These are phyloP conservation scores for Apteryx mantelli DNA, from an alignment of 2,113 vertebrate genomes.

Conservation along the genomic window DNA sequence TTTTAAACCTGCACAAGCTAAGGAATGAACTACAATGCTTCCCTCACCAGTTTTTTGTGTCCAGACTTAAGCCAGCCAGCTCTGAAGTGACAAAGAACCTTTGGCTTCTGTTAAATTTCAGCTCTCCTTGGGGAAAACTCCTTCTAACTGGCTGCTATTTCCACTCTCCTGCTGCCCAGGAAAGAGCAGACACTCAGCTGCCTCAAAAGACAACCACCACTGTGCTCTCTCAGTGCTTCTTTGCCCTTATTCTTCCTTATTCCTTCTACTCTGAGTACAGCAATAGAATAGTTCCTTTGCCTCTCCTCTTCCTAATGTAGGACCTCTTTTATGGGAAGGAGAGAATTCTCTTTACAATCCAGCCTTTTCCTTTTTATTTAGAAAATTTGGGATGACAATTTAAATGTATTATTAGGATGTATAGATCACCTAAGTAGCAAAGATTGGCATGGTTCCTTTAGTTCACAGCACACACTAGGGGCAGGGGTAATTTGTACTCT, in stretches of 20 bases:
- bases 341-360: not conserved
- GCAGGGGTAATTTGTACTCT: not conserved
- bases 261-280: not conserved
- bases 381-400: not conserved
- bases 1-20: not conserved
- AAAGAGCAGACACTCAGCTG: not conserved
- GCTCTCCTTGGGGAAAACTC: not conserved
- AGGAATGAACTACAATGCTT: not conserved
- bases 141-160: not conserved
- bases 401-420: not conserved
- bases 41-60: not conserved
- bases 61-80: not conserved
- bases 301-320: not conserved
- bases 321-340: not conserved
- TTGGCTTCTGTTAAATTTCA: not conserved
- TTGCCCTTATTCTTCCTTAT: not conserved
- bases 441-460: not conserved
- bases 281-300: not conserved
- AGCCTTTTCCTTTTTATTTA: not conserved
- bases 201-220: not conserved
- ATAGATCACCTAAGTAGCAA: not conserved
- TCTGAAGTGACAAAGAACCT: not conserved
- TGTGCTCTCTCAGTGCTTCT: not conserved
- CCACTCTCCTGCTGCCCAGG: not conserved
- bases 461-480: not conserved